Conservation (phyloP, 1,140 invertebrate species). For the Diachasma alloeum region DNA sequence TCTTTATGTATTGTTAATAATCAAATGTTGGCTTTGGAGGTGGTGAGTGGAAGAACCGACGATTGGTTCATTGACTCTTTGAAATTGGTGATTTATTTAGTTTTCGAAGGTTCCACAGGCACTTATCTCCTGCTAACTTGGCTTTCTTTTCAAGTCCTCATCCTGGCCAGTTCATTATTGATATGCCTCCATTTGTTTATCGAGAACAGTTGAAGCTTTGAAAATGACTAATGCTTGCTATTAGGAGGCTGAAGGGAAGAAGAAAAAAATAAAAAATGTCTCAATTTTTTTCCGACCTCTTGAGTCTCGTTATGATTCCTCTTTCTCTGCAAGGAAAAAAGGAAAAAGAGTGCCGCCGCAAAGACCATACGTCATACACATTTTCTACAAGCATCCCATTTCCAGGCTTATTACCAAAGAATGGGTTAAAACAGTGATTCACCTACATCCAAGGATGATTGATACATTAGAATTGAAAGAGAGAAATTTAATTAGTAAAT, state of each 20-base stretch:
- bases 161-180: background rate
- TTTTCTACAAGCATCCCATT: no score
- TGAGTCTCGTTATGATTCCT: background rate
- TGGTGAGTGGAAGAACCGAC: background rate
- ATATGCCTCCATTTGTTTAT: slow-evolving; percentile 60
- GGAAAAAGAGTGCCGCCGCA: background rate
- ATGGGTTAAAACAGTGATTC: no score
- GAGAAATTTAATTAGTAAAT: background rate
- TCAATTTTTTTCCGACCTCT: slow-evolving; percentile 40
- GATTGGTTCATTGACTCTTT: background rate
- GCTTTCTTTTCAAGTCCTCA: background rate
- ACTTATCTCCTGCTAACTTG: background rate
- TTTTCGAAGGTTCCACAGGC: background rate
- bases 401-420: no score
- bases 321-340: background rate
- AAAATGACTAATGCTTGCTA: slow-evolving; percentile 61
- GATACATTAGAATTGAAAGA: slow-evolving; percentile 10
- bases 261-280: slow-evolving; percentile 23
- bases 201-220: slow-evolving; percentile 36
- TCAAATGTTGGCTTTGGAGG: no score
- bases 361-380: background rate
- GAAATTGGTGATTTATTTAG: background rate
- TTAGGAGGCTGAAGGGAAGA: slow-evolving; percentile 44
- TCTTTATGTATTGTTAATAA: background rate
- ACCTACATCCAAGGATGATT: background rate